A percentile compares a stretch with the other conserved stretches of the same genome.
Evolutionary conservation across 1,140 invertebrate genomes (phyloP).

Genomic region (Artemia franciscana): DNA sequence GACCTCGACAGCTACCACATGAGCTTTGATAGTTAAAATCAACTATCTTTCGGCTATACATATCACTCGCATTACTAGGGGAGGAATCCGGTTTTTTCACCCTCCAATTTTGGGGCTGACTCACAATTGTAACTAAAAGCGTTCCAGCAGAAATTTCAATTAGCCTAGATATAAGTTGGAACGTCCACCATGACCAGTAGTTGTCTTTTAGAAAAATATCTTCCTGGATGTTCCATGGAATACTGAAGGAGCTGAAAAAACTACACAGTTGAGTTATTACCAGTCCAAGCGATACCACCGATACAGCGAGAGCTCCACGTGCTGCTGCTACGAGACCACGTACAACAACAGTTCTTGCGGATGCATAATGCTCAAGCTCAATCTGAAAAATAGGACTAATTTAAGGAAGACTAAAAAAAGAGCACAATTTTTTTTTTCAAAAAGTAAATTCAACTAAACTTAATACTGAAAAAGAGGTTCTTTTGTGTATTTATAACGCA

Average conservation of each 20-base stretch:
- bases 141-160: slow-evolving; percentile 60
- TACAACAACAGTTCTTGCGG: not conserved
- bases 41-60: not conserved
- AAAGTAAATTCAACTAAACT: no score
- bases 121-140: slow-evolving; percentile 54
- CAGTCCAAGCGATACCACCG: slow-evolving; percentile 52
- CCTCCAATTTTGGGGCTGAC: slow-evolving; percentile 19
- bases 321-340: slow-evolving; percentile 39
- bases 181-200: slow-evolving; percentile 67
- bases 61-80: not conserved
- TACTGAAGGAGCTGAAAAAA: slow-evolving; percentile 39
- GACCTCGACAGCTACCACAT: not conserved
- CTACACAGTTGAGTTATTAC: slow-evolving; percentile 58
- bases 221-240: slow-evolving; percentile 16
- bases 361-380: not conserved
- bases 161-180: slow-evolving; percentile 53
- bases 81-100: not conserved
- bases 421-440: no score
- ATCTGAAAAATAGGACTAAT: no score
- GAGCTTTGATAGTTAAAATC: not conserved
- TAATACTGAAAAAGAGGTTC: no score
- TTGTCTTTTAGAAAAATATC: not conserved
- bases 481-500: no score
- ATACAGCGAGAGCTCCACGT: slow-evolving; percentile 58
- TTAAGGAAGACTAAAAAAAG: no score